Base-by-base conservation (phyloP, 2,888 invertebrate genomes). In the Rapana venosa region DNA sequence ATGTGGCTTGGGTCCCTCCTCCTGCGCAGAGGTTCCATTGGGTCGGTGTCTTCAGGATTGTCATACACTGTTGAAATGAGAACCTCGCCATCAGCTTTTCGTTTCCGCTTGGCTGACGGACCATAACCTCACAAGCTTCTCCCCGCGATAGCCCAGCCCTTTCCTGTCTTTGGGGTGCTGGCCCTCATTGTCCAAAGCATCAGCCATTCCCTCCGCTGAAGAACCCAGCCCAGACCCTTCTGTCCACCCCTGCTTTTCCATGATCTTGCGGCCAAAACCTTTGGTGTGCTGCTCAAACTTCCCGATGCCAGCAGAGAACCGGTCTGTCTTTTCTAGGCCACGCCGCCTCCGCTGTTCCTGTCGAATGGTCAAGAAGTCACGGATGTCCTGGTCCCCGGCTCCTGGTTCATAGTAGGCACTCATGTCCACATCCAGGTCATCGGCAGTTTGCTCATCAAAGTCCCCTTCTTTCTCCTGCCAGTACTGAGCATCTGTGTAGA, bases 351-450 rank as follows among this genome's bases (percentile, higher is more conserved):
- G 90, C 89, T 93, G 92, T 70, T 96, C 96, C 88, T 95, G 95
- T 90, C 96, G 92, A 94, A 97, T 97, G 88, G 95, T 94, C 20
- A 96, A 93, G 74, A 95, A 95, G 91, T 97, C 97, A 87, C 95
- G 93, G 0, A 96, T 96, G 94, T 97, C 97, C 92, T 96, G 96
- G 92, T 97, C 97, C 6, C 95, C 95, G 17, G 95, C 96, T 22
- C 95, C 96, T 90, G 93, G 88, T 90, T 96, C 96, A 92, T 97
- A 96, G 93, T 97, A 97, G 0, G 95, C 96, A 91, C 96, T 96
- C 96, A 96, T 97, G 92, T 97, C 97, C 1, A 97, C 96, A 94
- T 97, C 97, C 96, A 97, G 97, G 92, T 97, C 97, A 94, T 97
- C 97, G 2, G 97, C 96, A 89, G 97, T 97, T 92, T 96, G 96